Conservation (phyloP, 1,140 invertebrate genomes). For the Leucophenga varia region DNA sequence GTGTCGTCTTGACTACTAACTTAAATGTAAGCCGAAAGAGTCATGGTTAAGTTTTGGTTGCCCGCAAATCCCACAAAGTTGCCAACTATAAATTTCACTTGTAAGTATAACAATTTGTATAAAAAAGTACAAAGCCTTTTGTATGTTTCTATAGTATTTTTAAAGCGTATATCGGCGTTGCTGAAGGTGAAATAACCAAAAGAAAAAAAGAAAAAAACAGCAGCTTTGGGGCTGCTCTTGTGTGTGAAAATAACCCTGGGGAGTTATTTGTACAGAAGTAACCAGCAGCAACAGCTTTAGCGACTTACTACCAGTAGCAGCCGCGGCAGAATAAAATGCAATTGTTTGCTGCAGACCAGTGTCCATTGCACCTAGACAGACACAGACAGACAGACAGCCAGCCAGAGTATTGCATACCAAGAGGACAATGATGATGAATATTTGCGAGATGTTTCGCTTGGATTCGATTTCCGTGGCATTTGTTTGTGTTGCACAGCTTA, state of each 20-base stretch:
- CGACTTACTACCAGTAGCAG: too few species aligned
- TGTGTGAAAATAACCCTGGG: slow-evolving; percentile 11
- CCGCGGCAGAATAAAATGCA: too few species aligned
- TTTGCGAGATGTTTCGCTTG: not conserved
- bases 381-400: slow-evolving; percentile 2
- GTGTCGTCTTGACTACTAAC: too few species aligned
- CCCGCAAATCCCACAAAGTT: slow-evolving; percentile 18
- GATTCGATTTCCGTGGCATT: not conserved
- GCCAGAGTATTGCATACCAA: not conserved
- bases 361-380: slow-evolving; percentile 8
- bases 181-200: slow-evolving; percentile 15
- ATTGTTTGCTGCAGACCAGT: slow-evolving; percentile 16
- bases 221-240: slow-evolving; percentile 5
- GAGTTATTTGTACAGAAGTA: slow-evolving; percentile 16
- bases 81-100: slow-evolving; percentile 50
- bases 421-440: not conserved
- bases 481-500: not conserved
- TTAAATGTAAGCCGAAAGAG: too few species aligned
- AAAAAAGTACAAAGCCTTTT: slow-evolving; percentile 9
- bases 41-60: too few species aligned
- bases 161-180: slow-evolving; percentile 34
- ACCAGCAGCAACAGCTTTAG: not conserved
- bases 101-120: slow-evolving; percentile 57
- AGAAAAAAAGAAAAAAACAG: slow-evolving; percentile 3
- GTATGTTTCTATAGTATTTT: slow-evolving; percentile 20